These are phyloP conservation scores for Poeciliopsis gracilis DNA, from an alignment of 2,797 vertebrate genomes.

Conservation along the genomic window DNA sequence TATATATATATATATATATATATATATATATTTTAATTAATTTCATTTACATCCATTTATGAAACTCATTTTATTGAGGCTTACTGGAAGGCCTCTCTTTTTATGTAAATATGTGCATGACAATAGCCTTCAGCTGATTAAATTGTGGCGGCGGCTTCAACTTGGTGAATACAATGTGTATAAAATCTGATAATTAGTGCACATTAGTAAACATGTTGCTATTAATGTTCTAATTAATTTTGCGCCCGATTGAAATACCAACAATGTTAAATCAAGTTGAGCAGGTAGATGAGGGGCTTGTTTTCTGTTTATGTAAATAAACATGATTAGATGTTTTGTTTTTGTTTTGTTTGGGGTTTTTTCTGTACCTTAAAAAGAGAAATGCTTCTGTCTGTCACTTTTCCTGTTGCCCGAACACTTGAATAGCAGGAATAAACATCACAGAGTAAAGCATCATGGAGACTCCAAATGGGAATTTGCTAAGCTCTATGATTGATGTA, in stretches of 20 bases:
- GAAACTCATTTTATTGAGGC: neutral
- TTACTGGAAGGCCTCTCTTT: neutral
- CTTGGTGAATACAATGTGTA: neutral
- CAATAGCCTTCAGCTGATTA: slow-evolving; percentile 1
- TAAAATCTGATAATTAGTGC: slow-evolving; percentile 1
- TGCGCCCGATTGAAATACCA: neutral
- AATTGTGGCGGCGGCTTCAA: neutral
- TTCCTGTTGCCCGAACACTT: neutral
- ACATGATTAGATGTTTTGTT: neutral
- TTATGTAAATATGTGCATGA: neutral
- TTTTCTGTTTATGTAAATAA: neutral
- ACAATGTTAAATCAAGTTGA: slow-evolving; percentile 1
- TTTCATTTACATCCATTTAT: neutral
- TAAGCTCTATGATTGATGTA: neutral
- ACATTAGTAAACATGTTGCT: slow-evolving; percentile 4
- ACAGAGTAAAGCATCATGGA: neutral
- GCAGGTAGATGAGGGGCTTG: neutral
- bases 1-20: too few species aligned
- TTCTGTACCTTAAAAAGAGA: neutral
- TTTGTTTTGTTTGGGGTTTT: too few species aligned
- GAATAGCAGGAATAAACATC: neutral
- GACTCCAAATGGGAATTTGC: neutral
- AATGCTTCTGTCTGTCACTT: neutral
- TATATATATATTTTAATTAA: neutral
- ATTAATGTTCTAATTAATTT: slow-evolving; percentile 3